Base-by-base conservation (phyloP, 2,113 vertebrate genomes). In the Centropristis striata region DNA sequence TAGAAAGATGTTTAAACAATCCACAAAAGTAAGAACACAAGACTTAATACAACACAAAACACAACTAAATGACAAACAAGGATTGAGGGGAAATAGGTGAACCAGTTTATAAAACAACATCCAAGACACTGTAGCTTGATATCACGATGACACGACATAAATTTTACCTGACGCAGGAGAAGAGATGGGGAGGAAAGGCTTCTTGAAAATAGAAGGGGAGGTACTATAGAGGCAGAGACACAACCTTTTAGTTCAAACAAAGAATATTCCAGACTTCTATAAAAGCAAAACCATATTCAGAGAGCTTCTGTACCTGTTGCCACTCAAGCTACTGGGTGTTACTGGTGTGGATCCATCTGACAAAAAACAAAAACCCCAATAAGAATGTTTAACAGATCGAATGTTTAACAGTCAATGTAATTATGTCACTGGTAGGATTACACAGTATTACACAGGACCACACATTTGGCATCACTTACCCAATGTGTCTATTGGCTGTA, bases 181-280 rank as follows among this genome's bases (percentile, higher is more conserved):
- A 0, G 96, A 96, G 41, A 96, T 93, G 4, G 97, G 96, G 75
- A 97, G 94, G 50, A 97, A 96, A 4, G 96, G 96, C 83, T 95
- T 96, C 80, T 95, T 96, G 86, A 98, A 97, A 79, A 93, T 95
- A 64, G 97, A 97, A 8, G 97, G 96, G 72, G 97, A 97, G 55
- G 90, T 84, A 80, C 95, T 96, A 81, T 16, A 59, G 6, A 41
- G 50, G 20, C 20, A 74, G 5, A 63, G 8, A 74, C 71, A 83
- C 4, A 28, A 49, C 5, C 0, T 32, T 59, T 80, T 6, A 63
- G 32, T 77, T 75, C 4, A 67, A 74, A 49, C n/a, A 44, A 71
- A 64, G 3, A 42, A 53, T 55, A 51, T 46, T 7, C 4, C 36
- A 67, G 14, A 60, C 5, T 10, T 28, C 7, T 20, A 49, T 3